Evolutionary conservation across 2,888 invertebrate genomes (phyloP), one percentile per base, ranked within the genome.

Genomic region (Polyommatus iphigenia): DNA sequence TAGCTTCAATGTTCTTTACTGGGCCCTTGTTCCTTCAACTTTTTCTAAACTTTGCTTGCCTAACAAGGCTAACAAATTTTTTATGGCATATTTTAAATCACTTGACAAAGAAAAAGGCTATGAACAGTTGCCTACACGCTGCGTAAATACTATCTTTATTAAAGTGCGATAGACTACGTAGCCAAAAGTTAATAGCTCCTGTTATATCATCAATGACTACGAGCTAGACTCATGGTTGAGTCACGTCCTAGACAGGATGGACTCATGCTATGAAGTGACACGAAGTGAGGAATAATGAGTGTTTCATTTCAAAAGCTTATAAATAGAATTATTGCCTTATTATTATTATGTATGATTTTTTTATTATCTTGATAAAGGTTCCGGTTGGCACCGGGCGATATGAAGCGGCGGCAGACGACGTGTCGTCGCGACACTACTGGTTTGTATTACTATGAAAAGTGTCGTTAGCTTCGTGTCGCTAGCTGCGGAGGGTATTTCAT

Each of bases 241-340:
- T 73, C 73, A 73, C 46, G 73, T 24, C 15, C 5, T 46, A 50
- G 50, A 24, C 50, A 73, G 73, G 50, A 50, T 73, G 73, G 46
- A 73, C 5, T 73, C 46, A 46, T 24, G n/a, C 46, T 20, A 50
- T 73, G 50, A 73, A 73, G 24, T 24, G 13, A 54, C 54, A 54
- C 54, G 18, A 54, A 54, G 73, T 20, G 15, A 29, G 29, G 15
- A 67, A 32, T 29, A 67, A 29, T 18, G 62, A 67, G 62, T 67
- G 62, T 67, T 67, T 29, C 5, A 18, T 67, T 32, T 67, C 29
- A 29, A 32, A 67, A 5, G 15, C 15, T 6, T 10, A 7, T 15
- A 29, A 67, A 29, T 46, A 46, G 8, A 32, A 32, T 41, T 41
- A 41, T 41, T 41, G 7, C 3, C 10, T 46, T 46, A 36, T 13